phyloP scores from a whole-genome alignment of 64 coral and sea anemone species.

The Montipora efflorescens region DNA sequence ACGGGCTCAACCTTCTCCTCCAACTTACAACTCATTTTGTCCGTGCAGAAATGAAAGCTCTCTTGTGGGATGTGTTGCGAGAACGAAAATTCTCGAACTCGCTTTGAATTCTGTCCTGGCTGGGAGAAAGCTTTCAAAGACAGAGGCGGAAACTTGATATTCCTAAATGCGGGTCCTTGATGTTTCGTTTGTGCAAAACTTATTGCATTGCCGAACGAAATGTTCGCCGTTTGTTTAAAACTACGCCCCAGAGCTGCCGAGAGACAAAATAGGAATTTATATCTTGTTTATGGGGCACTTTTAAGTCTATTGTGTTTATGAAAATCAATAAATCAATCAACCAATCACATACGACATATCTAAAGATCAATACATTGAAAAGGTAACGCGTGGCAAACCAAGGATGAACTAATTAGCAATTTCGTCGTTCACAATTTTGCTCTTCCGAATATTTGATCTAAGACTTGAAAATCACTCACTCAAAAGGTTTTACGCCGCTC shows the following conservation, averaged over 20 bases:
- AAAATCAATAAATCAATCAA: neutral
- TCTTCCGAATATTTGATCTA: too few relatives aligned
- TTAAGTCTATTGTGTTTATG: constrained; percentile 16
- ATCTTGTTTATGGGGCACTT: constrained; percentile 2
- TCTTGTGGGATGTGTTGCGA: neutral
- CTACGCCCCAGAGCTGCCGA: neutral
- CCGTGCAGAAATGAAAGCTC: neutral
- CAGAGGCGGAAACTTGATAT: neutral
- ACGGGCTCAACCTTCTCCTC: neutral
- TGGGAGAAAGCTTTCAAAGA: neutral
- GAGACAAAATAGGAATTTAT: constrained; percentile 19
- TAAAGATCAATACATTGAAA: neutral
- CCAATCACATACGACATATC: constrained; percentile 2
- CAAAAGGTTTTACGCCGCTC: too few relatives aligned
- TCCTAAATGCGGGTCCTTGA: neutral
- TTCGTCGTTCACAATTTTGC: too few relatives aligned
- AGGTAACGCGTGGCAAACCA: too few relatives aligned
- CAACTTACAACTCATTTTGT: neutral
- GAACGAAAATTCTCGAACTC: neutral
- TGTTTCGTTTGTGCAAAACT: neutral
- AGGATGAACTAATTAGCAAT: too few relatives aligned
- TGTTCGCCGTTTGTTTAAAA: neutral
- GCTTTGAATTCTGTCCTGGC: neutral
- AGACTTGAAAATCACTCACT: too few relatives aligned
- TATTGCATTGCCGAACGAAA: too few relatives aligned